Evolutionary conservation across 2,888 invertebrate species (phyloP).

Genomic region (Scelioninae gen. 1): DNA sequence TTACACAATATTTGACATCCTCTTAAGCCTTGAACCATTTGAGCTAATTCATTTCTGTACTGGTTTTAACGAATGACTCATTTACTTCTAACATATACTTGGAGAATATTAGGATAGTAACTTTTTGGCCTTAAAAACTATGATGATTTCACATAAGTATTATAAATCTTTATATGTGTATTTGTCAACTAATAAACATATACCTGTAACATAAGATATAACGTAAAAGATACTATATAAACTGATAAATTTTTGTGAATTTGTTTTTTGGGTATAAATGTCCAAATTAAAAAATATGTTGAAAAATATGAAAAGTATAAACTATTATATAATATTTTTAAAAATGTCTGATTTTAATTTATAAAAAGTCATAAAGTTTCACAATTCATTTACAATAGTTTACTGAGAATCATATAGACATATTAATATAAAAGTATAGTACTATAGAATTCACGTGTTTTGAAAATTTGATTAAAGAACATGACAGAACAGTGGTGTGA

Average conservation of each 20-base stretch:
- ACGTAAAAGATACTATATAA: not conserved
- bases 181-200: not conserved
- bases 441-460: constrained; percentile 8
- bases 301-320: not conserved
- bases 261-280: not conserved
- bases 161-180: not conserved
- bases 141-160: not conserved
- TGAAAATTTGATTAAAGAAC: constrained; percentile 8
- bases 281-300: too few species aligned
- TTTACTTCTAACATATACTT: constrained; percentile 40
- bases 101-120: constrained; percentile 34
- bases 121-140: constrained; percentile 7
- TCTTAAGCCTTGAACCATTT: constrained; percentile 59
- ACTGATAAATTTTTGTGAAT: not conserved
- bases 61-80: constrained; percentile 54
- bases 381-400: too few species aligned
- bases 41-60: constrained; percentile 46
- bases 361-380: too few species aligned
- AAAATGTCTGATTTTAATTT: too few species aligned
- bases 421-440: not conserved
- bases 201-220: too few species aligned
- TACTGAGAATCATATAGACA: too few species aligned
- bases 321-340: too few species aligned
- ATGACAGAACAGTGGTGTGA: constrained; percentile 6
- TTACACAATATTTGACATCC: too few species aligned